phyloP scores from a whole-genome alignment of 2,888 invertebrate species.

The Nemapogon koenigi region DNA sequence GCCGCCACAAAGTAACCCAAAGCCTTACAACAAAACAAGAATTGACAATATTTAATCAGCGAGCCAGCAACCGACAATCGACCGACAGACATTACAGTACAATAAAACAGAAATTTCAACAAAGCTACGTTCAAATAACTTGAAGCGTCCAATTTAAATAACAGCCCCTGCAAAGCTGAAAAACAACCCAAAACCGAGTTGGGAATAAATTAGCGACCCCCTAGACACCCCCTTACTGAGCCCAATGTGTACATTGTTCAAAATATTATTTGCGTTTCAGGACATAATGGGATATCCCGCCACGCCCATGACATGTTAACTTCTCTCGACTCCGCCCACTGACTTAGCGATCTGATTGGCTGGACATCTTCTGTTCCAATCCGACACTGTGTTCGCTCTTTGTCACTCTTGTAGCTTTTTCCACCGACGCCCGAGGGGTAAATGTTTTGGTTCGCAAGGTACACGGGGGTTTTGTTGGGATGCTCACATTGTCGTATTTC shows the following conservation, averaged over 20 bases:
- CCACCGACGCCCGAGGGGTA: constrained; percentile 61
- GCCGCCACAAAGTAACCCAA: background rate
- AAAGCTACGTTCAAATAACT: constrained; percentile 57
- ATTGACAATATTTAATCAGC: constrained; percentile 3
- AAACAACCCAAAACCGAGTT: constrained; percentile 65
- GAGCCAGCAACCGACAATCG: constrained; percentile 1
- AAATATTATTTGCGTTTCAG: constrained; percentile 77
- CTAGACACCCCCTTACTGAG: constrained; percentile 35
- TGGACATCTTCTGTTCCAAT: constrained; percentile 26
- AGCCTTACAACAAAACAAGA: constrained; percentile 4
- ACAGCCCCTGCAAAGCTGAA: constrained; percentile 64
- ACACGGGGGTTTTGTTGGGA: constrained; percentile 59
- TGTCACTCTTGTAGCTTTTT: constrained; percentile 48
- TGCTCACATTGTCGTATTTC: constrained; percentile 47
- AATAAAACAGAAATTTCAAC: constrained; percentile 24
- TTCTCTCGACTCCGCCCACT: constrained; percentile 49
- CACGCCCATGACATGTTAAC: constrained; percentile 65
- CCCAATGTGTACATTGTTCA: constrained; percentile 74
- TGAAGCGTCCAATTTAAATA: constrained; percentile 61
- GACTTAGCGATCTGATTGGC: constrained; percentile 35
- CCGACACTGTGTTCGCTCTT: constrained; percentile 21
- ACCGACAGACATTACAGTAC: constrained; percentile 7
- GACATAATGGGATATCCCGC: constrained; percentile 63
- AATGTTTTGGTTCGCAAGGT: constrained; percentile 65
- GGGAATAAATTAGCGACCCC: constrained; percentile 62